Conservation (phyloP, 2,113 vertebrate genomes). For the Eubucco bourcierii region DNA sequence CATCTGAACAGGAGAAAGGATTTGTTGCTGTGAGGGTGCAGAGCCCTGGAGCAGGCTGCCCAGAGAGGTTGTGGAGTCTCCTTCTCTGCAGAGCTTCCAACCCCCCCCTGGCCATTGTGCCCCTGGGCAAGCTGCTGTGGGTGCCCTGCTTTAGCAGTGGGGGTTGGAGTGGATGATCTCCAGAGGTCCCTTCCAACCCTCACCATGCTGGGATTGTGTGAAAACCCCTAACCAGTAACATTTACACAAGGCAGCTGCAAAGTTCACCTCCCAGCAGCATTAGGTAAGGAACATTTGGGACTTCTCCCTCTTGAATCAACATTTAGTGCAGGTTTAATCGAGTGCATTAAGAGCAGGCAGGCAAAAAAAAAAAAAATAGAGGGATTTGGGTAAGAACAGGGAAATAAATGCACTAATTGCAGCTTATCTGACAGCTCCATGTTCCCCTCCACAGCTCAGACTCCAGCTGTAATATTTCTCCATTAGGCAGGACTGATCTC, state of each 20-base stretch:
- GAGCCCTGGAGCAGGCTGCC: too few species aligned
- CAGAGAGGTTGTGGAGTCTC: too few species aligned
- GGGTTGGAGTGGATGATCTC: too few species aligned
- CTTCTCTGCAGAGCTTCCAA: too few species aligned
- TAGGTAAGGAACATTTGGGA: neutral
- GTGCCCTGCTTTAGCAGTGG: too few species aligned
- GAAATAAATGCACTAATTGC: conserved; percentile 53
- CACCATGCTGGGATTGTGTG: too few species aligned
- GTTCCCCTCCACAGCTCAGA: neutral
- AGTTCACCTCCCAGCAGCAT: neutral
- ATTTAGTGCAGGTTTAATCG: conserved; percentile 11
- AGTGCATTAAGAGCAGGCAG: neutral
- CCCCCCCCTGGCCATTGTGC: too few species aligned
- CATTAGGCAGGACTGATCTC: conserved; percentile 17
- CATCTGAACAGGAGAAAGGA: too few species aligned
- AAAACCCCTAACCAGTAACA: neutral
- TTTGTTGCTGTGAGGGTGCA: too few species aligned
- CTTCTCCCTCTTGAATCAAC: conserved; percentile 32
- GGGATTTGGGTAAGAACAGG: neutral
- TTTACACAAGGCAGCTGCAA: neutral
- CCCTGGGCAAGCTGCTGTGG: too few species aligned
- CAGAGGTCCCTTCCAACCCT: too few species aligned
- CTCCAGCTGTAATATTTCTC: neutral
- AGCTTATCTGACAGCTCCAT: conserved; percentile 23
- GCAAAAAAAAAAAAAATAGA: neutral